Conservation (phyloP, 2,113 vertebrate genomes). For the Seriola quinqueradiata region DNA sequence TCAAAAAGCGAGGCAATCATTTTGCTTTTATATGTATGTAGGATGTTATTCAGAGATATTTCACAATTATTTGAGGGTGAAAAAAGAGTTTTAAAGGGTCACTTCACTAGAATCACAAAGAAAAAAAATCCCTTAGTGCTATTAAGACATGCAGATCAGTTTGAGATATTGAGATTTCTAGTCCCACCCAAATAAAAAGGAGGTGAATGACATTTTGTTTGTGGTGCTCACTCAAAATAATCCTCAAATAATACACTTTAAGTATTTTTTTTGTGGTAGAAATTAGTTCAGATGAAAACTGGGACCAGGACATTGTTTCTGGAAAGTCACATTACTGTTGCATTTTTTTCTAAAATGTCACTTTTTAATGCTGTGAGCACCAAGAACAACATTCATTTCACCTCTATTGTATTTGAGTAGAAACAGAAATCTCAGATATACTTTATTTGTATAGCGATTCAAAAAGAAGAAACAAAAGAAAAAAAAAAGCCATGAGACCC, state of each 20-base stretch:
- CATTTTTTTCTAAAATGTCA: no score
- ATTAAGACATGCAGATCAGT: not conserved
- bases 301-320: not conserved
- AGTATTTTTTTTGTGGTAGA: not conserved
- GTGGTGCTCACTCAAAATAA: not conserved
- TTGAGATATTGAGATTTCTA: not conserved
- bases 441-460: not conserved
- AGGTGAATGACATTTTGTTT: not conserved
- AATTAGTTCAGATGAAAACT: not conserved
- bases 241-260: not conserved
- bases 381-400: not conserved
- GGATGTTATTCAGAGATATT: slow-evolving; percentile 1
- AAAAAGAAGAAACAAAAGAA: not conserved
- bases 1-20: not conserved
- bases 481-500: no score
- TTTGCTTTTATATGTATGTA: not conserved
- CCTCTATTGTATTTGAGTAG: not conserved
- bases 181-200: not conserved
- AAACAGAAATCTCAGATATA: not conserved
- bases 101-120: not conserved
- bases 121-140: not conserved
- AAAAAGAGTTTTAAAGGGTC: not conserved
- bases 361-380: not conserved
- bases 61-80: not conserved
- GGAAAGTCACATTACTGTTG: not conserved